A percentile compares a stretch with the other conserved stretches of the same genome.
Evolutionary conservation across 2,888 invertebrate genomes (phyloP).

Genomic region (Ptilodon capucinus): DNA sequence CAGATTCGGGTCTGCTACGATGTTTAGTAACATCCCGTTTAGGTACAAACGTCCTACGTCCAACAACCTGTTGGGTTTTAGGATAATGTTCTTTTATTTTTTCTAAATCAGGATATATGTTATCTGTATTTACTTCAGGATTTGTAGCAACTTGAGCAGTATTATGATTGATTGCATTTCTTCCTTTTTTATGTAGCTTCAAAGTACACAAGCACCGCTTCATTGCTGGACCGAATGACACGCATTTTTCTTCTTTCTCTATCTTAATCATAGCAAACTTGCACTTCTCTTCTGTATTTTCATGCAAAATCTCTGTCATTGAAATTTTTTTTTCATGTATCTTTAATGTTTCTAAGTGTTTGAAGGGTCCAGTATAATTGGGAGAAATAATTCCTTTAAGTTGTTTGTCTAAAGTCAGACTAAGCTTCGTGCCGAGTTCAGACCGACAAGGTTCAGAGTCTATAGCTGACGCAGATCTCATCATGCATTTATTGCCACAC

Average conservation of each 20-base stretch:
- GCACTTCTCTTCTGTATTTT: slow-evolving; percentile 7
- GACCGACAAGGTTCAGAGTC: neutral
- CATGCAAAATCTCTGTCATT: neutral
- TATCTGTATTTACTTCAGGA: neutral
- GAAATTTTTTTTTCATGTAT: neutral
- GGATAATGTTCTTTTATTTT: neutral
- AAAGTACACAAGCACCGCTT: slow-evolving; percentile 34
- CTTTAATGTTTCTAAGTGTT: neutral
- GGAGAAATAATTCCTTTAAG: neutral
- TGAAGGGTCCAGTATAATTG: neutral
- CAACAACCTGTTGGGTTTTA: neutral
- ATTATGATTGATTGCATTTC: neutral
- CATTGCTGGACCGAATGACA: slow-evolving; percentile 8
- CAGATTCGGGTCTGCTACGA: neutral
- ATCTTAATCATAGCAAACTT: slow-evolving; percentile 1
- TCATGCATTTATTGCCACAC: neutral
- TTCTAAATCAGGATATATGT: neutral
- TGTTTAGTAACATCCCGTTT: neutral
- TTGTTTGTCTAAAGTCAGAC: neutral
- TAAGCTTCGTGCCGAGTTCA: neutral
- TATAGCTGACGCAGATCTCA: neutral
- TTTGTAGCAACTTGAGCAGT: slow-evolving; percentile 10
- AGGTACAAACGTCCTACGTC: neutral
- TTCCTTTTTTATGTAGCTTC: slow-evolving; percentile 19
- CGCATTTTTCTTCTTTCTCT: neutral